phyloP scores from a whole-genome alignment of 2,797 vertebrate species.

The Helarctos malayanus region DNA sequence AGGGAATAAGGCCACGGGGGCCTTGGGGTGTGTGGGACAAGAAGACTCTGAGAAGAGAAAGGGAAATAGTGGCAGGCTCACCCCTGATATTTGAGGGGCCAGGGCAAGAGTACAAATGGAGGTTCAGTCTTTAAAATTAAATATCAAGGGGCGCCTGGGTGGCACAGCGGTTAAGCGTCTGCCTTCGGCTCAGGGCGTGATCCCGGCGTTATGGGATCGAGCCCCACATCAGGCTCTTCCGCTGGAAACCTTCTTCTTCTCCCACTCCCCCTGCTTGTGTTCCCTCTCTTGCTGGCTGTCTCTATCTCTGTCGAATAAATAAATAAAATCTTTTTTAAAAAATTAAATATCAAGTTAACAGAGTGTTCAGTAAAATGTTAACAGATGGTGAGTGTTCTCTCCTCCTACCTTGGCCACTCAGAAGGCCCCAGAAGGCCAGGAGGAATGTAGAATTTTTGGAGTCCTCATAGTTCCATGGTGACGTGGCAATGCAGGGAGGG shows the following conservation, averaged over 20 bases:
- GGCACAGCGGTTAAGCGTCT: too few species aligned
- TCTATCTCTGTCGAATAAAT: too few species aligned
- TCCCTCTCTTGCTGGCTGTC: too few species aligned
- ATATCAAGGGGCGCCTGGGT: not conserved
- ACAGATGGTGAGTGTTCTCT: not conserved
- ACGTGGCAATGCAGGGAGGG: not conserved
- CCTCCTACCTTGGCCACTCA: not conserved
- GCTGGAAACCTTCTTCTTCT: too few species aligned
- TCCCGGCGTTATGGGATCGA: too few species aligned
- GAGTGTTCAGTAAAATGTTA: not conserved
- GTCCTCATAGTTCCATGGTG: not conserved
- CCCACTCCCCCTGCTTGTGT: too few species aligned
- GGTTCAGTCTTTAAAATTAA: not conserved
- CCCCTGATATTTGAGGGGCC: not conserved
- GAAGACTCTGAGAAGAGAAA: not conserved
- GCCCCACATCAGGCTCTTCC: too few species aligned
- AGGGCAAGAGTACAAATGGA: not conserved
- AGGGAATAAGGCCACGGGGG: not conserved
- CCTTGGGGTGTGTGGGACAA: not conserved
- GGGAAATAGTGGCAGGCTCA: not conserved
- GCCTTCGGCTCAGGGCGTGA: too few species aligned
- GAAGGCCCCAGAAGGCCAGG: not conserved
- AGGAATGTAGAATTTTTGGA: not conserved
- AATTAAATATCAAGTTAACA: not conserved
- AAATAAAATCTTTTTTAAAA: not conserved